phyloP scores from a whole-genome alignment of 2,888 invertebrate genomes.

The Drosophila multiciliata region DNA sequence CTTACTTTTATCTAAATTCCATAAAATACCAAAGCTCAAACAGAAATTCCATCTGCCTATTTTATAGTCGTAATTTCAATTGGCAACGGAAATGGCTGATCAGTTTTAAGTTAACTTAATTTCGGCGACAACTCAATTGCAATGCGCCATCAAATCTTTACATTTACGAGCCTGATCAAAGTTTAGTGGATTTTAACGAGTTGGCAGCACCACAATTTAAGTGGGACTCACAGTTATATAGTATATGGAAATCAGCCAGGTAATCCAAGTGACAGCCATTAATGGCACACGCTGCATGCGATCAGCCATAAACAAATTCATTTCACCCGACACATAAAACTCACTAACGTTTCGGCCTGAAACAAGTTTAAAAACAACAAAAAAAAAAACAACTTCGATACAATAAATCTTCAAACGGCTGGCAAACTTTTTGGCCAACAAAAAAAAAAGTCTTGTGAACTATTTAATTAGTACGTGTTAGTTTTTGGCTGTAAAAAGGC shows the following conservation, averaged over 20 bases:
- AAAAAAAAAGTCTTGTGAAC: constrained; percentile 70
- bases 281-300: constrained; percentile 72
- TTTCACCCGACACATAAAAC: constrained; percentile 55
- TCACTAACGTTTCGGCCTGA: constrained; percentile 29
- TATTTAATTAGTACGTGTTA: constrained; percentile 80
- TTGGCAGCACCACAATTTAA: constrained; percentile 29
- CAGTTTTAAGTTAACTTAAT: constrained; percentile 6
- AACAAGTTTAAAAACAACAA: constrained; percentile 55
- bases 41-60: not conserved
- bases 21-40: not conserved
- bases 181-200: constrained; percentile 46
- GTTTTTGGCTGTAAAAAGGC: constrained; percentile 75
- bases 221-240: not conserved
- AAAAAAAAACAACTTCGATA: constrained; percentile 10
- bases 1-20: not conserved
- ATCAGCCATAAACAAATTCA: constrained; percentile 76
- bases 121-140: constrained; percentile 29
- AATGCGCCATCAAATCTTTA: constrained; percentile 36
- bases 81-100: not conserved
- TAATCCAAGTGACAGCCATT: constrained; percentile 74
- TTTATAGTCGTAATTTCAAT: not conserved
- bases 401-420: constrained; percentile 51
- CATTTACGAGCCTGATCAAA: constrained; percentile 43
- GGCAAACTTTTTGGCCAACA: constrained; percentile 13
- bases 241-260: constrained; percentile 34